Percentiles rank a stretch among this genome's conserved stretches.
These are phyloP conservation scores for Molorchus minor DNA, from an alignment of 2,888 invertebrate genomes.

Conservation along the genomic window DNA sequence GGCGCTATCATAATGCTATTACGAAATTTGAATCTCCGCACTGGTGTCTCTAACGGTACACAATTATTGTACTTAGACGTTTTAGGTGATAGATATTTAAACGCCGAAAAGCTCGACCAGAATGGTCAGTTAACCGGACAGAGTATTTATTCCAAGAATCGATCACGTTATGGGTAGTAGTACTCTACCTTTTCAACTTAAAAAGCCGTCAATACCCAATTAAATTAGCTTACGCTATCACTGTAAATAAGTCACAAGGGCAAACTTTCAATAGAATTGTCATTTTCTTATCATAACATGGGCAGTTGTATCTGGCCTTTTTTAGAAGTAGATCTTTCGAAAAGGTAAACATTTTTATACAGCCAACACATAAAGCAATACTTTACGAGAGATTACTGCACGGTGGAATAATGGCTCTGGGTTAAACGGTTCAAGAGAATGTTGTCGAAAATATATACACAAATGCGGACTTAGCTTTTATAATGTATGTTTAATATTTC, in stretches of 20 bases:
- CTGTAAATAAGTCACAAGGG: constrained; percentile 38
- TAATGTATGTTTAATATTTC: no score
- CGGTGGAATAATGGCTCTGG: no score
- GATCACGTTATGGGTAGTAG: neutral
- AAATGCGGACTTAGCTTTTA: no score
- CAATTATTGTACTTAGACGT: no score
- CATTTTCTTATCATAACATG: no score
- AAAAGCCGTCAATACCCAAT: constrained; percentile 35
- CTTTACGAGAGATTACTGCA: no score
- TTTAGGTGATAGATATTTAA: no score
- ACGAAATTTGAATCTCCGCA: constrained; percentile 7
- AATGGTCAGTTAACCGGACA: neutral
- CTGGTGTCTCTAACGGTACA: no score
- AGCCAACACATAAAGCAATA: no score
- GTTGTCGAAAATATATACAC: no score
- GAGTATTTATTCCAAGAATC: no score
- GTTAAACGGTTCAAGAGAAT: no score
- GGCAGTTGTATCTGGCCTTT: constrained; percentile 32
- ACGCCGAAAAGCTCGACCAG: neutral
- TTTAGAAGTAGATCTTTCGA: constrained; percentile 14
- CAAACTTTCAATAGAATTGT: constrained; percentile 35
- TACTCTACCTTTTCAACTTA: neutral
- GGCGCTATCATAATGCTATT: constrained; percentile 2
- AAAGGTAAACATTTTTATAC: neutral
- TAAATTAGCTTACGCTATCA: constrained; percentile 35